phyloP scores from a whole-genome alignment of 2,113 vertebrate species.

The Leucopternis melanops region DNA sequence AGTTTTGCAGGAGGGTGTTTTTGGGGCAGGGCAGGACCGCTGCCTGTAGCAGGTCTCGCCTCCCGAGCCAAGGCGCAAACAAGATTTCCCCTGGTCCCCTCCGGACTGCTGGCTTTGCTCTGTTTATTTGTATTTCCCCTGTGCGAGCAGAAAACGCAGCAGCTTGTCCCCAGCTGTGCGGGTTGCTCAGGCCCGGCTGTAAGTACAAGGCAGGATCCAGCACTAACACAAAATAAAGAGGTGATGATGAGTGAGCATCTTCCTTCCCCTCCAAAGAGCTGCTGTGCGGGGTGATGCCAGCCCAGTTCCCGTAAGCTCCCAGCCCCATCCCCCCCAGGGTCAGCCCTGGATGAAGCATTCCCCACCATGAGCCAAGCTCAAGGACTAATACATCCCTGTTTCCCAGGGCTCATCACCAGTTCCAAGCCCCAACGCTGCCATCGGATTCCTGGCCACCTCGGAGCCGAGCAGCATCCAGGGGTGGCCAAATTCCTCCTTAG shows the following conservation, averaged over 20 bases:
- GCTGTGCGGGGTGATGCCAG: background rate
- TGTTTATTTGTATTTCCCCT: background rate
- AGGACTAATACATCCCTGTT: too few relatives aligned
- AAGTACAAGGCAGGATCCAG: background rate
- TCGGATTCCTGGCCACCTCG: accelerated
- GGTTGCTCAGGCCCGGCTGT: background rate
- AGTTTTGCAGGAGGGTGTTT: too few relatives aligned
- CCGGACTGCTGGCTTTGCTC: background rate
- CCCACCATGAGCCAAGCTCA: background rate
- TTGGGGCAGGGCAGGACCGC: too few relatives aligned
- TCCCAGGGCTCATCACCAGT: background rate
- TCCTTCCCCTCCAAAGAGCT: background rate
- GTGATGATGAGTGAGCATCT: background rate
- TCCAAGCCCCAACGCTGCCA: accelerated
- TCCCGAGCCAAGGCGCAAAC: background rate
- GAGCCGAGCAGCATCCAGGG: background rate
- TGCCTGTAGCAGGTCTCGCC: background rate
- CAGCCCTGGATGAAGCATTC: background rate
- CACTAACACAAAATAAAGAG: background rate
- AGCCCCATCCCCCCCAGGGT: accelerated
- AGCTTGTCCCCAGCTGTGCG: background rate
- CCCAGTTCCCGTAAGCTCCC: background rate
- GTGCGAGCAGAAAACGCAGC: background rate
- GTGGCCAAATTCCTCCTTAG: background rate
- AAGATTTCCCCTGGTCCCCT: background rate